A percentile compares a stretch with the other conserved stretches of the same genome.
These are phyloP conservation scores for Crax fasciolata DNA, from an alignment of 2,797 vertebrate species.

Conservation along the genomic window DNA sequence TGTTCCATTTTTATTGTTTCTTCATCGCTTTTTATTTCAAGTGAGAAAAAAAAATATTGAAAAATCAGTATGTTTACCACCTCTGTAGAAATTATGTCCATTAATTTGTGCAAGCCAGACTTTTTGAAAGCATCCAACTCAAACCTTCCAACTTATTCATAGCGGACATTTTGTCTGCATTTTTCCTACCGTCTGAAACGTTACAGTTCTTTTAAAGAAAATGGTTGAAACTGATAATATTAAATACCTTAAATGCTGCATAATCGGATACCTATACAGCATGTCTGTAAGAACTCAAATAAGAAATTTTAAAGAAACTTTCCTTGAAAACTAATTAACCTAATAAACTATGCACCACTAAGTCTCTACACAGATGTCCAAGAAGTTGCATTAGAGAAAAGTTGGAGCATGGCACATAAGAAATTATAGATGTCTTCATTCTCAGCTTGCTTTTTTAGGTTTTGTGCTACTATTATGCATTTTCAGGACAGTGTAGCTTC, in stretches of 20 bases:
- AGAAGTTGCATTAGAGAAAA: background rate
- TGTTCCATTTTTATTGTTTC: background rate
- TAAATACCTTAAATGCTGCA: background rate
- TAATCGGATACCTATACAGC: background rate
- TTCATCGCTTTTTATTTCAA: background rate
- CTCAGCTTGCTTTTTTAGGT: background rate
- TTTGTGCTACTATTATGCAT: background rate
- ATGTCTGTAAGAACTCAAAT: background rate
- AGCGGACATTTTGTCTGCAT: background rate
- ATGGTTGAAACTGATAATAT: background rate
- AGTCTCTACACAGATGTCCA: background rate
- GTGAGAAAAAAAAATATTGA: background rate
- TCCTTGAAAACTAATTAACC: background rate
- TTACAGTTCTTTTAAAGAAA: background rate
- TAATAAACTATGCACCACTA: background rate
- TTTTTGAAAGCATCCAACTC: background rate
- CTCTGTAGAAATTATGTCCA: background rate
- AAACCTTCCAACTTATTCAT: background rate
- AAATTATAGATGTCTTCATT: background rate
- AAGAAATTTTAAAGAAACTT: background rate
- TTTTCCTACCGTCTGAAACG: background rate
- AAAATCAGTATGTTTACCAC: background rate
- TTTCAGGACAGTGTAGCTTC: background rate
- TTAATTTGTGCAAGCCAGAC: background rate
- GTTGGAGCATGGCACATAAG: background rate